Conservation (phyloP, 2,888 invertebrate genomes). For the Chrysolina oricalcia region DNA sequence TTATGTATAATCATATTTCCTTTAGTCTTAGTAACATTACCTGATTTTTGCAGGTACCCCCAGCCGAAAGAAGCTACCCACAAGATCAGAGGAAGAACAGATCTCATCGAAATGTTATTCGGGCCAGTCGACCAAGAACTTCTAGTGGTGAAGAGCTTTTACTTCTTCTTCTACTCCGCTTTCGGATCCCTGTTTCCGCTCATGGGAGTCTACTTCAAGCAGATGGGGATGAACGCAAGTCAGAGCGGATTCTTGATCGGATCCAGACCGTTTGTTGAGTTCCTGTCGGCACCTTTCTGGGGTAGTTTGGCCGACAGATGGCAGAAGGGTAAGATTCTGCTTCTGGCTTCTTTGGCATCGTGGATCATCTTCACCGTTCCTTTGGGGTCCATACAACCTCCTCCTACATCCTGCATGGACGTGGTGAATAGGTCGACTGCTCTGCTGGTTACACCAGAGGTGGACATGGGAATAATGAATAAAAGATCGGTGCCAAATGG, state of each 20-base stretch:
- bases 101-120: constrained; percentile 87
- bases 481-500: constrained; percentile 71
- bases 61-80: constrained; percentile 91
- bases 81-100: constrained; percentile 90
- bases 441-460: constrained; percentile 77
- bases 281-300: constrained; percentile 98
- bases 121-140: constrained; percentile 91
- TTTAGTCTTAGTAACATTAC: no score
- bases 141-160: constrained; percentile 96
- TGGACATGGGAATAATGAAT: constrained; percentile 70
- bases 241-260: constrained; percentile 97
- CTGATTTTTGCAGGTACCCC: constrained; percentile 78
- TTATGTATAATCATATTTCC: no score
- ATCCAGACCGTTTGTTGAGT: constrained; percentile 96
- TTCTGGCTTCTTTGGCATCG: constrained; percentile 92
- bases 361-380: constrained; percentile 99
- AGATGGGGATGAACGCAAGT: constrained; percentile 96
- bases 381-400: constrained; percentile 95
- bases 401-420: constrained; percentile 90
- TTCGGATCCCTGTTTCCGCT: constrained; percentile 98
- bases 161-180: constrained; percentile 99
- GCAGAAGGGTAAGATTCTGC: constrained; percentile 89
- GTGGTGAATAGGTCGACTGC: constrained; percentile 77
- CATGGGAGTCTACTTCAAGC: constrained; percentile 99
- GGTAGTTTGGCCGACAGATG: constrained; percentile 92